These are phyloP conservation scores for Pygoscelis antarcticus DNA, from an alignment of 2,113 vertebrate genomes.

Conservation along the genomic window DNA sequence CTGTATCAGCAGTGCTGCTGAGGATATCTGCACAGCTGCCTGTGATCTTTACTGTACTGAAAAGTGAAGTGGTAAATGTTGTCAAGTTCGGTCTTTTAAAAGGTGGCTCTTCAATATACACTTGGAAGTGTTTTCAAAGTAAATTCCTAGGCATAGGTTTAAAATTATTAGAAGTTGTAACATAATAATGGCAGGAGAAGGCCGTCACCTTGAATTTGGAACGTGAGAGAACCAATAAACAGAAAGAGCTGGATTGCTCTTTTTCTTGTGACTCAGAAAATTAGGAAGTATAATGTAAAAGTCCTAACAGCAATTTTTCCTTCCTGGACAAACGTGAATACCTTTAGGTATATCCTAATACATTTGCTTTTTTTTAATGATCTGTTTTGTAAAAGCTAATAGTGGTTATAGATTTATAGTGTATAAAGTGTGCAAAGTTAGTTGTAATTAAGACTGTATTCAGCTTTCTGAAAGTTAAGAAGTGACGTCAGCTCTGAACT, in stretches of 20 bases:
- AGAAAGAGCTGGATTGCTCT: not conserved
- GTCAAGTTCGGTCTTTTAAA: not conserved
- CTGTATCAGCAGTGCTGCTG: not conserved
- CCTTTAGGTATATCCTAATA: not conserved
- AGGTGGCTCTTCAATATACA: not conserved
- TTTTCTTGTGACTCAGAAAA: not conserved
- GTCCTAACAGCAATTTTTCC: not conserved
- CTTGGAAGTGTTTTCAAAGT: not conserved
- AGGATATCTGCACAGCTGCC: not conserved
- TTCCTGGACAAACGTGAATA: not conserved
- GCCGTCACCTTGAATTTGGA: not conserved
- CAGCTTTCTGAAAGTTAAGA: not conserved
- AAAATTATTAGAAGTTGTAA: not conserved
- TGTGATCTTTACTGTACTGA: not conserved
- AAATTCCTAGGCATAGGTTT: not conserved
- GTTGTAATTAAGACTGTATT: not conserved
- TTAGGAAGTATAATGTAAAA: not conserved
- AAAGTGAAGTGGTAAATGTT: not conserved
- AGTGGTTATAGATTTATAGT: not conserved
- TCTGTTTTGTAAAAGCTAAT: not conserved
- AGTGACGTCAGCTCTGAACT: not conserved
- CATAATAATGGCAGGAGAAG: not conserved
- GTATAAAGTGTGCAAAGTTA: not conserved
- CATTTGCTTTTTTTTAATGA: not conserved
- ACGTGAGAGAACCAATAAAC: not conserved